Evolutionary conservation across 1,140 invertebrate genomes (phyloP).

Genomic region (Kradibia gibbosae): DNA sequence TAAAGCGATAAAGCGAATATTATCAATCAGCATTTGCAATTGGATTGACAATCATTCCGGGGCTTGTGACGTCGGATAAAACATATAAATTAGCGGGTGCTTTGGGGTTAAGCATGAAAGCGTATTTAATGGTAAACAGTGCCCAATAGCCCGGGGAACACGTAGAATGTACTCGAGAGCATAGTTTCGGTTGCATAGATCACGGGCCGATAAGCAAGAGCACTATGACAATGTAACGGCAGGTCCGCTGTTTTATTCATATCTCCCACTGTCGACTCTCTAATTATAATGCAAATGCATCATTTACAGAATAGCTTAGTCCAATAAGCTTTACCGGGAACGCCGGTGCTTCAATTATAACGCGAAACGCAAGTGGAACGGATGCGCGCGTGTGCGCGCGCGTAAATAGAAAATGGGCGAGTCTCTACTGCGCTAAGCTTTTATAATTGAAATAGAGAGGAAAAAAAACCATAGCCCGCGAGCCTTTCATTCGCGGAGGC

Average conservation of each 20-base stretch:
- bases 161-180: not conserved
- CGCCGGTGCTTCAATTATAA: constrained; percentile 47
- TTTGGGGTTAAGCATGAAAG: constrained; percentile 47
- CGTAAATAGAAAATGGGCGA: not conserved
- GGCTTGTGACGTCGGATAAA: not conserved
- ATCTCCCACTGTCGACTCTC: constrained; percentile 16
- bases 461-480: not conserved
- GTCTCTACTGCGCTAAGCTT: not conserved
- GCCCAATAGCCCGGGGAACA: not conserved
- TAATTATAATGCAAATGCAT: constrained; percentile 51
- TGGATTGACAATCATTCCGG: constrained; percentile 39
- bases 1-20: constrained; percentile 27
- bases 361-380: not conserved
- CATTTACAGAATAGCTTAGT: constrained; percentile 49
- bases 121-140: constrained; percentile 46
- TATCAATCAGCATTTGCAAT: constrained; percentile 41
- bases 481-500: not conserved
- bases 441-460: not conserved
- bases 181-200: constrained; percentile 32
- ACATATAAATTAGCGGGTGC: constrained; percentile 35
- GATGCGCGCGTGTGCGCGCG: not conserved
- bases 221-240: constrained; percentile 44
- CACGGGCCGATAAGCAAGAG: not conserved
- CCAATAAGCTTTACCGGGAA: constrained; percentile 32
- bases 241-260: constrained; percentile 47